A percentile compares a stretch with the other conserved stretches of the same genome.
Evolutionary conservation across 2,797 vertebrate species (phyloP).

Genomic region (Onychomys arenicola): DNA sequence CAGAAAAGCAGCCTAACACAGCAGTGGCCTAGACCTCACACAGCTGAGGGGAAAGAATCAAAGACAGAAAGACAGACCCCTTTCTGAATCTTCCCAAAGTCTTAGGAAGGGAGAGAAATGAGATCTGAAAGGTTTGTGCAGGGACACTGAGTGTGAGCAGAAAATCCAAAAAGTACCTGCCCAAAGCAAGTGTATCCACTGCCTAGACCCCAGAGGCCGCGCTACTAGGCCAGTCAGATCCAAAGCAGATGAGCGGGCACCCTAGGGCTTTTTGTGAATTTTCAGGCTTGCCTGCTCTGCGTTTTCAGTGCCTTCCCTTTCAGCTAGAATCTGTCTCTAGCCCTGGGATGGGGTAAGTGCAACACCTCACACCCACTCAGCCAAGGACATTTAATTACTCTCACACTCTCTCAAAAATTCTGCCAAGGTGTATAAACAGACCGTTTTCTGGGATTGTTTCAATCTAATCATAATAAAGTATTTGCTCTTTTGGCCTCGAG

Average conservation of each 20-base stretch:
- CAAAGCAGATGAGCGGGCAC: neutral
- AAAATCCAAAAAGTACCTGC: neutral
- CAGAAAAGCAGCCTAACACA: neutral
- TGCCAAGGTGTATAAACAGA: conserved; percentile 87
- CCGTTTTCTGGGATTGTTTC: conserved; percentile 86
- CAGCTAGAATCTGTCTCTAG: conserved; percentile 60
- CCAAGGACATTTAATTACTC: conserved; percentile 84
- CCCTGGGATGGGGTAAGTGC: conserved; percentile 52
- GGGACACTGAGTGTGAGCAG: neutral
- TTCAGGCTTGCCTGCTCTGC: neutral
- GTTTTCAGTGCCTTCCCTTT: neutral
- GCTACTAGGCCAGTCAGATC: neutral
- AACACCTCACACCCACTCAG: conserved; percentile 66
- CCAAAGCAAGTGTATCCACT: rapidly evolving
- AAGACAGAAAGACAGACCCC: neutral
- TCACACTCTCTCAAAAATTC: conserved; percentile 81
- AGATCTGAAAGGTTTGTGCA: neutral
- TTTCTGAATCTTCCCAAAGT: neutral
- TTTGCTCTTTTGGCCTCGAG: conserved; percentile 87
- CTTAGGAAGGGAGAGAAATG: no score
- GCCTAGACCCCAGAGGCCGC: neutral
- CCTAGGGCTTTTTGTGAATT: rapidly evolving
- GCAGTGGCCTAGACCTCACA: rapidly evolving
- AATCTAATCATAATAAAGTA: conserved; percentile 84
- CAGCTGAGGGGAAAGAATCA: neutral